Conservation (phyloP, 2,797 vertebrate species). For the Microctenopoma steveboyesi region DNA sequence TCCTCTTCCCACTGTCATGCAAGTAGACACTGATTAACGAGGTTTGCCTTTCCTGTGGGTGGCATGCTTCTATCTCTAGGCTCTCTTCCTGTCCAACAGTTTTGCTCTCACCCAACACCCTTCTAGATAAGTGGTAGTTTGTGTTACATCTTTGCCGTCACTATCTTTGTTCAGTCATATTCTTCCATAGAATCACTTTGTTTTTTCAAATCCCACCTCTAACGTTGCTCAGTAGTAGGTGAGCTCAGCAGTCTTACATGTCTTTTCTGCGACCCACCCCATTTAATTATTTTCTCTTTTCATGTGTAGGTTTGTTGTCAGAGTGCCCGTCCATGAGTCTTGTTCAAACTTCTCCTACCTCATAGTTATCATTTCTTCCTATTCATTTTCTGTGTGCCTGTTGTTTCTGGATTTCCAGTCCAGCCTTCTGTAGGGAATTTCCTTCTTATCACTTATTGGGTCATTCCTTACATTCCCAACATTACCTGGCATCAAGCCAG, state of each 20-base stretch:
- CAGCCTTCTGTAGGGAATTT: slow-evolving; percentile 65
- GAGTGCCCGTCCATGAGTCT: slow-evolving; percentile 55
- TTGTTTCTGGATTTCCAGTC: slow-evolving; percentile 65
- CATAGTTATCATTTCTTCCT: slow-evolving; percentile 64
- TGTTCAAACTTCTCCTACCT: slow-evolving; percentile 40
- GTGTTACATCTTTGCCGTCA: slow-evolving; percentile 38
- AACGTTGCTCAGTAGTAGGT: slow-evolving; percentile 17
- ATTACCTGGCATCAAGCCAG: slow-evolving; percentile 68
- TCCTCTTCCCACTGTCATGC: slow-evolving; percentile 34
- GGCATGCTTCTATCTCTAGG: slow-evolving; percentile 27
- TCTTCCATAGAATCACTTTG: slow-evolving; percentile 45
- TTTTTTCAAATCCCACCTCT: slow-evolving; percentile 24
- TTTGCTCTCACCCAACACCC: slow-evolving; percentile 15
- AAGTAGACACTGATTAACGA: slow-evolving; percentile 49
- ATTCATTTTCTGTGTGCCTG: slow-evolving; percentile 47
- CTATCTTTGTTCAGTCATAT: slow-evolving; percentile 43
- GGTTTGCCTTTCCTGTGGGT: slow-evolving; percentile 58
- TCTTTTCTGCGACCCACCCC: slow-evolving; percentile 24
- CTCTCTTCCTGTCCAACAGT: slow-evolving; percentile 57
- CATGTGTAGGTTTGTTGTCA: slow-evolving; percentile 58
- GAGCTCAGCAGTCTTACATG: slow-evolving; percentile 19
- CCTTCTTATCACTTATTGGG: slow-evolving; percentile 76
- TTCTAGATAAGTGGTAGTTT: not conserved
- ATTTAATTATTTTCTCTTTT: slow-evolving; percentile 28
- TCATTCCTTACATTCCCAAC: slow-evolving; percentile 82